Evolutionary conservation across 2,113 vertebrate species (phyloP).

Genomic region (Furnarius figulus): DNA sequence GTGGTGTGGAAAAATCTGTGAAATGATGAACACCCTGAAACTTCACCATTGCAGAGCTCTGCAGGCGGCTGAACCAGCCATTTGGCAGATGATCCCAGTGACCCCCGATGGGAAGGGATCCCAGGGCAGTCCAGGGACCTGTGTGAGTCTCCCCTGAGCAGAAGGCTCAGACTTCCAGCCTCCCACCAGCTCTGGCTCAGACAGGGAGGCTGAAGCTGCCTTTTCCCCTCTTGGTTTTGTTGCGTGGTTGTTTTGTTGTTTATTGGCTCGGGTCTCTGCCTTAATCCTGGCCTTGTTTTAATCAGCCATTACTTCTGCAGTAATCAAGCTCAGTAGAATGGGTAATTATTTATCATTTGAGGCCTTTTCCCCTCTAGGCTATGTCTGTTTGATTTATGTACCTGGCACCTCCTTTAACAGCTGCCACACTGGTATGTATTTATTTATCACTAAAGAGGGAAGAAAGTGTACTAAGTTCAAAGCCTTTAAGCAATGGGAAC

Average conservation of each 20-base stretch:
- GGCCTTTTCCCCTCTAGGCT: constrained; percentile 22
- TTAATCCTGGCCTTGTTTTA: not conserved
- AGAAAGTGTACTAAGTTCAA: constrained; percentile 6
- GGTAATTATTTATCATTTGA: constrained; percentile 62
- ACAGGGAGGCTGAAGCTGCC: not conserved
- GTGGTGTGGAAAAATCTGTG: rapidly evolving
- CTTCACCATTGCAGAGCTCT: not conserved
- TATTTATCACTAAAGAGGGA: constrained; percentile 23
- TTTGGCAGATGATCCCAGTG: not conserved
- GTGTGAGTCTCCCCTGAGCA: not conserved
- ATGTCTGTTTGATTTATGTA: constrained; percentile 57
- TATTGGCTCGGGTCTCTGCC: not conserved
- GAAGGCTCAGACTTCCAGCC: not conserved
- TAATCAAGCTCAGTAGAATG: constrained; percentile 34
- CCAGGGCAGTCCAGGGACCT: no score
- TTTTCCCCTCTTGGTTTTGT: not conserved
- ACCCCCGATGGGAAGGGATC: not conserved
- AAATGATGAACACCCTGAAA: not conserved
- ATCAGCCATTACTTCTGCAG: constrained; percentile 6
- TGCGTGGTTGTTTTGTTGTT: not conserved
- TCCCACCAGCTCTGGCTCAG: not conserved
- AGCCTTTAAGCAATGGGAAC: constrained; percentile 14
- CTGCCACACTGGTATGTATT: constrained; percentile 30
- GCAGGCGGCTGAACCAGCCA: not conserved
- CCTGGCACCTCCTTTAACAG: constrained; percentile 42